phyloP scores from a whole-genome alignment of 2,888 invertebrate species.

The Ethmia dodecea region DNA sequence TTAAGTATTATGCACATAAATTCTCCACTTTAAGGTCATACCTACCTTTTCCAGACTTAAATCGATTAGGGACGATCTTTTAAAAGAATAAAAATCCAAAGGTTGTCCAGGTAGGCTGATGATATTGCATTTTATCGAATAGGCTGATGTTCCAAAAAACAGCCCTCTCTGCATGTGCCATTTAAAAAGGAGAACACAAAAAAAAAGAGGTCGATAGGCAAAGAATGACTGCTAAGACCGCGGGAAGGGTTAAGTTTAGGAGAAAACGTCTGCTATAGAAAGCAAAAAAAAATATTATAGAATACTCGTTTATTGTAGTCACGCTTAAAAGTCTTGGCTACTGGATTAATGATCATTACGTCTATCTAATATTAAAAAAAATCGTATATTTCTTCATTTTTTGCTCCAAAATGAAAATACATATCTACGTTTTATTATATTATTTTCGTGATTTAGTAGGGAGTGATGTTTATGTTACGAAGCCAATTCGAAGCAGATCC shows the following conservation, averaged over 20 bases:
- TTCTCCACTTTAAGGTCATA: conserved; percentile 5
- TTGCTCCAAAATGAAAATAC: too few relatives aligned
- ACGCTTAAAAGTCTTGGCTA: conserved; percentile 5
- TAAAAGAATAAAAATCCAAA: conserved; percentile 55
- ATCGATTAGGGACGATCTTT: conserved; percentile 69
- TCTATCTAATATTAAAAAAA: too few relatives aligned
- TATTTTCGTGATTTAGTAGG: too few relatives aligned
- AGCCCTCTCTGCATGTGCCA: conserved; percentile 72
- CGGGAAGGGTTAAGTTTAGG: conserved; percentile 61
- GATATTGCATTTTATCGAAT: conserved; percentile 71
- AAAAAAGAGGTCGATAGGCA: conserved; percentile 65
- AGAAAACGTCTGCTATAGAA: conserved; percentile 49
- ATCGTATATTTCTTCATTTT: too few relatives aligned
- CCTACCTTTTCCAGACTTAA: conserved; percentile 36
- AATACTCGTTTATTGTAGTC: conserved; percentile 13
- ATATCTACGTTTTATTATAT: too few relatives aligned
- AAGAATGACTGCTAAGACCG: conserved; percentile 63
- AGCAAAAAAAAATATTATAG: conserved; percentile 65
- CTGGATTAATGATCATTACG: too few relatives aligned
- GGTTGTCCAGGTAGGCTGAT: conserved; percentile 65
- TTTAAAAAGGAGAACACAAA: conserved; percentile 62
- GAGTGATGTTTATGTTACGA: too few relatives aligned
- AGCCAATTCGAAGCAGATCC: conserved; percentile 32
- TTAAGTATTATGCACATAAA: conserved; percentile 7
- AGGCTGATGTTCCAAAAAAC: conserved; percentile 50